phyloP scores from a whole-genome alignment of 2,113 vertebrate species.

The Orycteropus afer region DNA sequence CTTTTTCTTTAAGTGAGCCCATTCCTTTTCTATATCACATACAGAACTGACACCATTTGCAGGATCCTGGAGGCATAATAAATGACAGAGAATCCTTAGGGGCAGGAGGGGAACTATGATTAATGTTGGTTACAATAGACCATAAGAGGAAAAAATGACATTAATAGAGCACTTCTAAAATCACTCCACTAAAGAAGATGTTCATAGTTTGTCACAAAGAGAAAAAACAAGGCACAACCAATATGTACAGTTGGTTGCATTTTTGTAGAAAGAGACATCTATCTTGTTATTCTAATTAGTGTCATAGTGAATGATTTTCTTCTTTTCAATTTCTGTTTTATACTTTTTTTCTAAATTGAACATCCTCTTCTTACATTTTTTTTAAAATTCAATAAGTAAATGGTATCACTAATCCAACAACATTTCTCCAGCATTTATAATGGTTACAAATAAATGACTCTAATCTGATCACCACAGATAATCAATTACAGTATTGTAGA shows the following conservation, averaged over 20 bases:
- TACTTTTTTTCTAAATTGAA: conserved; percentile 26
- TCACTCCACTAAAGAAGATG: not conserved
- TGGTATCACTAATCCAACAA: not conserved
- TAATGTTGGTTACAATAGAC: not conserved
- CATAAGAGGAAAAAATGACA: not conserved
- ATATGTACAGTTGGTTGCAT: not conserved
- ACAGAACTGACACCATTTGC: not conserved
- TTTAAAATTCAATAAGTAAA: not conserved
- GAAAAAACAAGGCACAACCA: not conserved
- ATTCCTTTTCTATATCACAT: not conserved
- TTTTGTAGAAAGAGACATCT: not conserved
- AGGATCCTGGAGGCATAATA: not conserved
- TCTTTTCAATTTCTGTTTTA: not conserved
- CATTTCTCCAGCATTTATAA: not conserved
- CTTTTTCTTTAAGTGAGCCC: not conserved
- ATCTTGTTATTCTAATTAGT: not conserved
- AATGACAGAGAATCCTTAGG: not conserved
- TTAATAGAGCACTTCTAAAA: not conserved
- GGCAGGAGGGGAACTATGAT: not conserved
- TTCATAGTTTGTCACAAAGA: not conserved
- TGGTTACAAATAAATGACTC: not conserved
- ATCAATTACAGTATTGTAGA: not conserved
- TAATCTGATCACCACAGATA: not conserved
- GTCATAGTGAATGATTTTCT: not conserved
- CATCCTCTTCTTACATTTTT: not conserved